These are phyloP conservation scores for Aphidoletes aphidimyza DNA, from an alignment of 2,888 invertebrate species.

Conservation along the genomic window DNA sequence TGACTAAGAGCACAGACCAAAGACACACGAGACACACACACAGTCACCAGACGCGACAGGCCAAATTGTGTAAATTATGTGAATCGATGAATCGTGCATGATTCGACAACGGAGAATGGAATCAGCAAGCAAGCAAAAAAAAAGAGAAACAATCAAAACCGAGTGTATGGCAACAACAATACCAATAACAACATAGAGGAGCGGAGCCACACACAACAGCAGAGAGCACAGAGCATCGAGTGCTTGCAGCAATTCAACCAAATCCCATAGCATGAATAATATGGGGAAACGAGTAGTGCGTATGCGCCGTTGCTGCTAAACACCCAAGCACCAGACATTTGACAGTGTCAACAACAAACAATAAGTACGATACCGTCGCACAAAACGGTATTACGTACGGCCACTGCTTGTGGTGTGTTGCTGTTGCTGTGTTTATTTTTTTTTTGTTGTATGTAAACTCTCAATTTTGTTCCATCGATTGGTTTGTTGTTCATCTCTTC, in stretches of 20 bases:
- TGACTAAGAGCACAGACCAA: no score
- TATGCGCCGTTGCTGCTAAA: conserved; percentile 53
- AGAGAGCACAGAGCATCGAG: not conserved
- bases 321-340: conserved; percentile 52
- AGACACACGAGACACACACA: no score
- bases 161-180: not conserved
- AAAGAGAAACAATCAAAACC: not conserved
- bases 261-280: conserved; percentile 46
- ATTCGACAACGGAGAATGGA: not conserved
- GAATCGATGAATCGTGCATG: not conserved
- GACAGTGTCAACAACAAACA: conserved; percentile 52
- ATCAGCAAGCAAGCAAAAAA: not conserved
- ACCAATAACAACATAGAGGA: not conserved
- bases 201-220: not conserved
- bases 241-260: conserved; percentile 42
- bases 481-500: no score
- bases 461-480: no score
- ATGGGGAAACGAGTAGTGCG: conserved; percentile 50
- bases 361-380: conserved; percentile 38
- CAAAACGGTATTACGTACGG: conserved; percentile 50
- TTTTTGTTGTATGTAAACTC: not conserved
- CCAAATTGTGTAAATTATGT: conserved; percentile 6
- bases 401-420: not conserved
- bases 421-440: not conserved
- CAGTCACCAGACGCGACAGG: no score